These are phyloP conservation scores for Lanius ludovicianus DNA, from an alignment of 2,113 vertebrate genomes.

Conservation along the genomic window DNA sequence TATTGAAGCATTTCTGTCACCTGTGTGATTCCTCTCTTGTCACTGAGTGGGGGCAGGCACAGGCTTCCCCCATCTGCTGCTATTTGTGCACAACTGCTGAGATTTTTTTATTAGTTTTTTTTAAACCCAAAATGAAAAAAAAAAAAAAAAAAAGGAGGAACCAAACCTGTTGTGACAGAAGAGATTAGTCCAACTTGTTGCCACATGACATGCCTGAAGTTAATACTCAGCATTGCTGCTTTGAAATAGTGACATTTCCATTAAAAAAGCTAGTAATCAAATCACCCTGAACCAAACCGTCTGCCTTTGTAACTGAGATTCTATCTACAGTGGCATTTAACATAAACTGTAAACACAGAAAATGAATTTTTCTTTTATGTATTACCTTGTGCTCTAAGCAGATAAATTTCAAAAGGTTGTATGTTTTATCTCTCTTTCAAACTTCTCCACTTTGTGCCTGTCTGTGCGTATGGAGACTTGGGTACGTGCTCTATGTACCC, in stretches of 20 bases:
- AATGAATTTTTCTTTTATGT: constrained; percentile 33
- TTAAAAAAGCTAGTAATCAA: constrained; percentile 24
- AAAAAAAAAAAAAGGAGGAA: background rate
- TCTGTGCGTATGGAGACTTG: background rate
- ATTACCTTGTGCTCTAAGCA: constrained; percentile 28
- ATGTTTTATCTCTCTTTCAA: background rate
- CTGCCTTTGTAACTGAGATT: constrained; percentile 48
- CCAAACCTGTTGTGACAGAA: background rate
- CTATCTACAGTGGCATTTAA: constrained; percentile 43
- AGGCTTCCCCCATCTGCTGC: background rate
- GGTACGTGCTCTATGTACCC: fast-evolving
- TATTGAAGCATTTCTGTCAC: background rate
- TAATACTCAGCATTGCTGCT: constrained; percentile 1
- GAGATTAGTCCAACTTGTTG: constrained; percentile 17
- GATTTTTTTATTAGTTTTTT: background rate
- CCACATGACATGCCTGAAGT: constrained; percentile 12
- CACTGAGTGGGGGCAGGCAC: background rate
- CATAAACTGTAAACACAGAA: constrained; percentile 43
- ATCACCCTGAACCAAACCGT: background rate
- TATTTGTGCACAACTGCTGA: background rate
- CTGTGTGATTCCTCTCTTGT: background rate
- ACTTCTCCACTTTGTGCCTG: background rate
- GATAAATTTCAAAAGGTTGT: constrained; percentile 54
- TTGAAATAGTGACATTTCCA: constrained; percentile 55
- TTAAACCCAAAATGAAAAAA: background rate